Base-by-base conservation (phyloP, 37 sponge, comb jelly and placozoan genomes). In the Tethya wilhelma region DNA sequence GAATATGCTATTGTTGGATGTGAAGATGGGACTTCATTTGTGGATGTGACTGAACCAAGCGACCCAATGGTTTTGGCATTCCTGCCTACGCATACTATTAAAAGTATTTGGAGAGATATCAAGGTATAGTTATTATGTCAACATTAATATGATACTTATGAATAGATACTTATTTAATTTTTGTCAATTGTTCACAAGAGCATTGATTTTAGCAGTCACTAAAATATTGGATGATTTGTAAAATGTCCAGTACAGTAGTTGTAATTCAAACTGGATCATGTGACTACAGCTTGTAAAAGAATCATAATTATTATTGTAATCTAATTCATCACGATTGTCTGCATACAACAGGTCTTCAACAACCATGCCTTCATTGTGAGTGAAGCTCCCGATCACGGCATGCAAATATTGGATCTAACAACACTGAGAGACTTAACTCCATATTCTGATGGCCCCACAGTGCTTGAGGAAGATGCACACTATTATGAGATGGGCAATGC, bases 311-410 rank as follows among this genome's bases (percentile, higher is more conserved):
- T n/a, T n/a, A n/a, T n/a, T n/a, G n/a, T n/a, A n/a, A n/a, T n/a
- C n/a, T n/a, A n/a, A n/a, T n/a, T n/a, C n/a, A n/a, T n/a, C n/a
- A n/a, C n/a, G n/a, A n/a, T n/a, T n/a, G n/a, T n/a, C n/a, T n/a
- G n/a, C n/a, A 22, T 25, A 56, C 1, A 39, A 14, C 43, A 86
- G 86, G 91, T 90, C 3, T 85, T 59, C 57, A 67, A 46, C 37
- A 81, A 90, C 82, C 86, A 85, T 65, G 91, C 73, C 44, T 90
- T 90, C 82, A 85, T 90, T 29, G 86, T 78, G 6, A 90, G 91
- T 28, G 91, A 90, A 49, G 91, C 91, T 8, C 14, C 25, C 53
- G 33, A 74, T 42, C 91, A 90, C 29, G 91, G 91, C 5, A 72
- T 90, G 78, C 91, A 90, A 71, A 82, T 89, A 3, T 90, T 53